phyloP scores from a whole-genome alignment of 2,797 vertebrate genomes.

The Prunella strophiata region DNA sequence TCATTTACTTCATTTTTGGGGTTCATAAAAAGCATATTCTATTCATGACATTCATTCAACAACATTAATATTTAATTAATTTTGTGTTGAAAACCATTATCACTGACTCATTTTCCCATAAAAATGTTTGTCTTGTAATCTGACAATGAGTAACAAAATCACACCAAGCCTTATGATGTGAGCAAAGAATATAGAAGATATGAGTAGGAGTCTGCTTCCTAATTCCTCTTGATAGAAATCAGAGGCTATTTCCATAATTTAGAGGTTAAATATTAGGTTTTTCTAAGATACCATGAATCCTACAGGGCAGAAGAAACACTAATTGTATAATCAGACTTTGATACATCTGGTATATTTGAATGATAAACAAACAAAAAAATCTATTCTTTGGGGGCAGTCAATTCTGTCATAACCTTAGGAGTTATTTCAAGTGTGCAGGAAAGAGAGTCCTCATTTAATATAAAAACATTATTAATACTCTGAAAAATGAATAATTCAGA shows the following conservation, averaged over 20 bases:
- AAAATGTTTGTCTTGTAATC: not conserved
- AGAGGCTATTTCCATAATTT: not conserved
- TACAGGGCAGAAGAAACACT: not conserved
- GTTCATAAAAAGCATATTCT: not conserved
- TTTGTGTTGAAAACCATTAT: not conserved
- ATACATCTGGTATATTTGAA: not conserved
- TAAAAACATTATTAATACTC: not conserved
- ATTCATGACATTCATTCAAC: not conserved
- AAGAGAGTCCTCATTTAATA: not conserved
- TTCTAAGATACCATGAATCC: not conserved
- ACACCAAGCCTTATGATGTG: not conserved
- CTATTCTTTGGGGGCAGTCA: not conserved
- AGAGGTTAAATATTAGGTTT: not conserved
- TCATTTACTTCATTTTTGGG: not conserved
- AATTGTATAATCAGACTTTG: not conserved
- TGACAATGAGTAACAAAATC: conserved; percentile 8
- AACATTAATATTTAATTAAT: not conserved
- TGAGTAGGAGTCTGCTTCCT: not conserved
- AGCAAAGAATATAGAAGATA: not conserved
- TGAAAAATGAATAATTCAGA: not conserved
- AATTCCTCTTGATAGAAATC: not conserved
- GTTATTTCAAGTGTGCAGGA: not conserved
- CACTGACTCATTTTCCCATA: not conserved
- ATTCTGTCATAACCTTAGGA: not conserved
- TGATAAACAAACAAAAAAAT: not conserved